Evolutionary conservation across 2,888 invertebrate genomes (phyloP), one percentile per base, ranked within the genome.

Genomic region (Melolontha melolontha): DNA sequence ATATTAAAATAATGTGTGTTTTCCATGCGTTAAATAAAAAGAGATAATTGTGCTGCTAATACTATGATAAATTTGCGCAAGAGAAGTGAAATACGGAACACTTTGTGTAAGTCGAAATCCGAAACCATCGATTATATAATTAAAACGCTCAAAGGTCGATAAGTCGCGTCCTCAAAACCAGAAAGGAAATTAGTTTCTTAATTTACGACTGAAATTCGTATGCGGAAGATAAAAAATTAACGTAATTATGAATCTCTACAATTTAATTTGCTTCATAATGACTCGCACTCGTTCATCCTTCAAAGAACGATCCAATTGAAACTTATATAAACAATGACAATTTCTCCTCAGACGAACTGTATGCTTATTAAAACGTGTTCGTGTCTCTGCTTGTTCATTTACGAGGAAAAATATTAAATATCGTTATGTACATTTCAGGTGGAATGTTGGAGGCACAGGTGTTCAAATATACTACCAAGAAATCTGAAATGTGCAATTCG

Each of bases 401-500:
- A 44, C 14, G 44, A 59, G 7, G 40, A 29, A 44, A 59, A 42
- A 59, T 59, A 44, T 59, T 59, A 42, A 44, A 59, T 59, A 44
- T 59, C 44, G 29, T 47, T 44, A 59, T 59, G 59, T 59, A 59
- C 42, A 59, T 59, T 27, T 29, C 10, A n/a, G 27, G 22, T 22
- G 29, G 59, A 59, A 59, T 59, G 59, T 29, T 29, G 44, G 44
- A 59, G 59, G 44, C 44, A 42, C 59, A 59, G 59, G 59, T 59
- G 59, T 59, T 59, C 44, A 59, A 59, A 59, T 59, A 59, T 59
- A 44, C 40, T 34, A 34, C 14, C 59, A 59, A n/a, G 59, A 44
- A 59, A 59, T 44, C 44, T 59, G 44, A 59, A 59, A 59, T 59
- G 59, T 59, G 59, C 59, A 59, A 59, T 59, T 44, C 29, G 59